A percentile compares a stretch with the other conserved stretches of the same genome.
These are phyloP conservation scores for Drosophila melanica DNA, from an alignment of 1,140 invertebrate species.

Conservation along the genomic window DNA sequence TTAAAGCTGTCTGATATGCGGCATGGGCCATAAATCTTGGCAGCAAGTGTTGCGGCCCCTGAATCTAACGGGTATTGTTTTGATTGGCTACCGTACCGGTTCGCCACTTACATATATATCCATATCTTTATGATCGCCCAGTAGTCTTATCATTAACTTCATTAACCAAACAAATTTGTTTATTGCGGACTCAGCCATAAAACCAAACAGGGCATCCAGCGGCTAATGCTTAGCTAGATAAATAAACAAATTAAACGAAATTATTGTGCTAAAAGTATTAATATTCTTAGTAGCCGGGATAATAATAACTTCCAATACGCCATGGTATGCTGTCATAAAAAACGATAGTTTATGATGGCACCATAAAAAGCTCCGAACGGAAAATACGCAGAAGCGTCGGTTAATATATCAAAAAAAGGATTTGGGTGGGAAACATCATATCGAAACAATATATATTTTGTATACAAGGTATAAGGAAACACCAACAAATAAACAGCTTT, in stretches of 20 bases:
- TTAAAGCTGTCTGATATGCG: constrained; percentile 74
- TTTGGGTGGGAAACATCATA: background rate
- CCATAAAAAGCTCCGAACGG: constrained; percentile 1
- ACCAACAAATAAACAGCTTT: too few relatives aligned
- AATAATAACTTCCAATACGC: constrained; percentile 12
- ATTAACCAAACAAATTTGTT: constrained; percentile 81
- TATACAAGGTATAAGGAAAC: too few relatives aligned
- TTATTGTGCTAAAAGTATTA: constrained; percentile 75
- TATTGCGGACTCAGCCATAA: constrained; percentile 45
- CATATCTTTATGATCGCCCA: constrained; percentile 71
- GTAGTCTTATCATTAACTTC: constrained; percentile 74
- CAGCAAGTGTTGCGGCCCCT: constrained; percentile 9
- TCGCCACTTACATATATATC: constrained; percentile 5
- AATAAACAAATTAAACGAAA: constrained; percentile 83
- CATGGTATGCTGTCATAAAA: constrained; percentile 22
- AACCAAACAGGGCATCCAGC: constrained; percentile 26
- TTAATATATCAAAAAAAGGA: background rate
- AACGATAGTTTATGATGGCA: constrained; percentile 27
- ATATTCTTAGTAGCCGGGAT: constrained; percentile 56
- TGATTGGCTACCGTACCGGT: constrained; percentile 54
- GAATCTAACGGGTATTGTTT: constrained; percentile 42
- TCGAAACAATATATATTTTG: background rate
- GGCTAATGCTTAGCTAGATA: constrained; percentile 58
- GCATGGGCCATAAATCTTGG: constrained; percentile 66
- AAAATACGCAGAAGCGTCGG: constrained; percentile 7